Evolutionary conservation across 2,113 vertebrate genomes (phyloP).

Genomic region (Strix uralensis): DNA sequence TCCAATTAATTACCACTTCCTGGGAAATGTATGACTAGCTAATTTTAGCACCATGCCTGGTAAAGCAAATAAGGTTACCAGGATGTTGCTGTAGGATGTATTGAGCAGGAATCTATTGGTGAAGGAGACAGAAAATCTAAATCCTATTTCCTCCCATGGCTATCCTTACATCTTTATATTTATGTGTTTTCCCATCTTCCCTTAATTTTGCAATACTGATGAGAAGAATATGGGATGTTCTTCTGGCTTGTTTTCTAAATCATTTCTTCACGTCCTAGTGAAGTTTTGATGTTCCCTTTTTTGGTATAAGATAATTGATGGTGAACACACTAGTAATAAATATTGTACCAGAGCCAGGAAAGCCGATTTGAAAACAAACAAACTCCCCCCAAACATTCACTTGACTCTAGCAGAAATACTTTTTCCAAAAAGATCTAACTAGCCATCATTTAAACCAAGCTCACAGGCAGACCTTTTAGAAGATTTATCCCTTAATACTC

Average conservation of each 20-base stretch:
- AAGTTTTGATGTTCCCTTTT: neutral
- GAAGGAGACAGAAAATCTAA: neutral
- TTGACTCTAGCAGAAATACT: neutral
- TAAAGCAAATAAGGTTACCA: constrained; percentile 45
- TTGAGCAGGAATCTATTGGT: neutral
- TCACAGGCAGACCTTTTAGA: neutral
- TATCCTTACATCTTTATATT: neutral
- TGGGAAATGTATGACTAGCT: constrained; percentile 5
- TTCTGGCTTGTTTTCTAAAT: neutral
- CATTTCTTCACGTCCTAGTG: neutral
- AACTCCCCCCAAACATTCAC: neutral
- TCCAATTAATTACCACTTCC: constrained; percentile 62
- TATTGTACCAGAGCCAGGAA: neutral
- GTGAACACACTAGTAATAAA: neutral
- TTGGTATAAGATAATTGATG: neutral
- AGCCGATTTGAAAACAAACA: neutral
- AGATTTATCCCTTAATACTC: neutral
- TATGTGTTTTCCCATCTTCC: neutral
- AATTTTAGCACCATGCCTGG: constrained; percentile 23
- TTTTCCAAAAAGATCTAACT: neutral
- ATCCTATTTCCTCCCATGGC: neutral
- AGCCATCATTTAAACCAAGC: neutral
- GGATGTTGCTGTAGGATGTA: neutral
- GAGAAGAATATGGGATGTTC: neutral
- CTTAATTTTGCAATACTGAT: neutral